Conservation (phyloP, 2,888 invertebrate species). For the Cryptocephalus moraei region DNA sequence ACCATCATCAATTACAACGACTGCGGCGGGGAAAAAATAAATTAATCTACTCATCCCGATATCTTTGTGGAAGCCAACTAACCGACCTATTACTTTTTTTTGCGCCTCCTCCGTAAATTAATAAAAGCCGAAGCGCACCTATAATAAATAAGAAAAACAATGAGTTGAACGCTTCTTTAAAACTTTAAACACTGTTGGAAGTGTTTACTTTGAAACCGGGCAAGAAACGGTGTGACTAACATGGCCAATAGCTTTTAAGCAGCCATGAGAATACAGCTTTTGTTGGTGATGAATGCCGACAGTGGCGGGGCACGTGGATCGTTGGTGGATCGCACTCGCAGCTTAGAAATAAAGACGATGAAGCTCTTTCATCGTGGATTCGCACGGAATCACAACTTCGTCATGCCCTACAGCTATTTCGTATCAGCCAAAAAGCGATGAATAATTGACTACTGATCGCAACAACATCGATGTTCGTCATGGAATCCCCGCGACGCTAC, state of each 20-base stretch:
- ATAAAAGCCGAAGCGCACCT: constrained; percentile 5
- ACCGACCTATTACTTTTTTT: not conserved
- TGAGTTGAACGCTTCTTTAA: constrained; percentile 9
- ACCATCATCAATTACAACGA: no score
- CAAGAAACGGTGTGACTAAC: constrained; percentile 31
- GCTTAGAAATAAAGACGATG: no score
- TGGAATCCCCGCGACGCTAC: constrained; percentile 8
- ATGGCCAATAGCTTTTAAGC: constrained; percentile 35
- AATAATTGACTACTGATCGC: constrained; percentile 5
- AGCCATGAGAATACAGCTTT: constrained; percentile 33
- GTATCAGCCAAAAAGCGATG: no score
- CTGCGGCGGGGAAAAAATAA: no score
- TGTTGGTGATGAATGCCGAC: constrained; percentile 18
- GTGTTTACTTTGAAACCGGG: constrained; percentile 21
- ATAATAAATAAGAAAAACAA: constrained; percentile 13
- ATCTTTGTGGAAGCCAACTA: no score
- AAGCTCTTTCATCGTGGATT: no score
- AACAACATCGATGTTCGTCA: not conserved
- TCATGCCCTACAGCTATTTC: no score
- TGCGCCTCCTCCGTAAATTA: constrained; percentile 5
- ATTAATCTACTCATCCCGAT: no score
- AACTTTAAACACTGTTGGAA: constrained; percentile 19
- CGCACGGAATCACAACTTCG: no score
- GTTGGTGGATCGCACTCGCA: no score
- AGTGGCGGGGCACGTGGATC: no score